phyloP scores from a whole-genome alignment of 2,113 vertebrate species.

The Oostethus manadensis region DNA sequence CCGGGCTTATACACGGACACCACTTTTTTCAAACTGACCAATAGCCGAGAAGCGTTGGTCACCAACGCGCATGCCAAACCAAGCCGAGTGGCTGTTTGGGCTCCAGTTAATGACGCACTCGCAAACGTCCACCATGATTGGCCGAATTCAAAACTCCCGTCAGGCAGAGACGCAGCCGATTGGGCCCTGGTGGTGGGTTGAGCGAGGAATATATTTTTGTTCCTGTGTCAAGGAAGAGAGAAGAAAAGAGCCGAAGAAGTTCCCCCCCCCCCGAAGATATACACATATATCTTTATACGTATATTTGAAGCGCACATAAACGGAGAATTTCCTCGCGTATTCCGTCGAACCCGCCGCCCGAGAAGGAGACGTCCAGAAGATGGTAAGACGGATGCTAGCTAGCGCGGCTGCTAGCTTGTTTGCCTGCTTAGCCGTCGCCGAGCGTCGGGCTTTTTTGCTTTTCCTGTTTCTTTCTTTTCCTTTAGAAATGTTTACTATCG shows the following conservation, averaged over 20 bases:
- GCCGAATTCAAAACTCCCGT: slow-evolving; percentile 18
- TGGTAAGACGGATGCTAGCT: slow-evolving; percentile 56
- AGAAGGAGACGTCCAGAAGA: slow-evolving; percentile 47
- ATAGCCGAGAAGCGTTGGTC: slow-evolving; percentile 41
- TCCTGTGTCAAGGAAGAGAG: slow-evolving; percentile 74
- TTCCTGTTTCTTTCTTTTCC: too few species aligned
- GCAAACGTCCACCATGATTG: slow-evolving; percentile 30
- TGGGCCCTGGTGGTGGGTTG: slow-evolving; percentile 51
- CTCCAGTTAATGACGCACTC: background rate
- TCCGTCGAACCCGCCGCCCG: background rate
- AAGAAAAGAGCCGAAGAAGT: slow-evolving; percentile 53
- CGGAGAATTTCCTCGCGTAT: slow-evolving; percentile 9
- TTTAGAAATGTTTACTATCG: too few species aligned
- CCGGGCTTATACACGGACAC: background rate
- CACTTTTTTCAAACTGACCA: slow-evolving; percentile 73
- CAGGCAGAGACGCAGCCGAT: slow-evolving; percentile 28
- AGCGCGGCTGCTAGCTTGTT: slow-evolving; percentile 43
- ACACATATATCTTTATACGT: too few species aligned
- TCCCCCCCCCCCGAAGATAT: slow-evolving; percentile 12
- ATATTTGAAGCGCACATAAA: background rate
- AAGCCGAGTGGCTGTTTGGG: slow-evolving; percentile 12
- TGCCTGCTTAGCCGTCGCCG: slow-evolving; percentile 40
- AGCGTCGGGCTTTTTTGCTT: slow-evolving; percentile 21
- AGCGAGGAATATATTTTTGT: slow-evolving; percentile 71
- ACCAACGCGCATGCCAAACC: slow-evolving; percentile 9